Evolutionary conservation across 2,797 vertebrate genomes (phyloP), one percentile per base, ranked within the genome.

Genomic region (Gymnothorax reevesii): DNA sequence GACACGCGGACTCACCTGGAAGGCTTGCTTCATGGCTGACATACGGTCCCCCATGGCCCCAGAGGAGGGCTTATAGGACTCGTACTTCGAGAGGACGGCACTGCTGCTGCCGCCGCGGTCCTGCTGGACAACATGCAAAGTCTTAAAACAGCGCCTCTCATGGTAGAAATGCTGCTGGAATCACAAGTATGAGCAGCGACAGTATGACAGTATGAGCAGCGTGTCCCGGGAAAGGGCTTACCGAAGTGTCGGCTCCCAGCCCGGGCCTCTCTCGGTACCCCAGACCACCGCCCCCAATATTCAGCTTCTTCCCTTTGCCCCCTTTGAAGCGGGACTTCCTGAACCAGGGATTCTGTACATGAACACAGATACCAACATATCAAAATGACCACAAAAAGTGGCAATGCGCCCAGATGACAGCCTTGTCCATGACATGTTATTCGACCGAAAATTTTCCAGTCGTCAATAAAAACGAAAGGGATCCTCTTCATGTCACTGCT

Each of bases 11-110:
- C 17, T 69, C 54, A 99, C 99, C 97, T 99, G 98, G 91, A 99
- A 99, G 88, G 98, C 99, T 89, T 97, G 97, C 94, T 98, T 99
- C 98, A 99, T 97, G 2, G 99, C 98, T 0, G 97, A 97, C 92
- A 99, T 97, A 52, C 98, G 96, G 92, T 99, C 99, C 88, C 99
- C 99, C 98, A 99, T 99, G 0, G 98, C 99, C 55, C 99, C 98
- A 0, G 95, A 95, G 57, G 97, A 92, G 0, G 98, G 97, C 89
- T 99, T 99, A 91, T 96, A 99, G 0, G 97, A 94, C 88, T 99
- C 98, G 0, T 96, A 98, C 94, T 97, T 97, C 86, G 97, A 96
- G 88, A 97, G 95, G 83, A 96, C 95, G 1, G 94, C 95, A 91
- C 94, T 94, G 89, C 94, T 92, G 84, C 91, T 95, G 89, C 93